Evolutionary conservation across 2,888 invertebrate genomes (phyloP).

Genomic region (Ophion ventricosus): DNA sequence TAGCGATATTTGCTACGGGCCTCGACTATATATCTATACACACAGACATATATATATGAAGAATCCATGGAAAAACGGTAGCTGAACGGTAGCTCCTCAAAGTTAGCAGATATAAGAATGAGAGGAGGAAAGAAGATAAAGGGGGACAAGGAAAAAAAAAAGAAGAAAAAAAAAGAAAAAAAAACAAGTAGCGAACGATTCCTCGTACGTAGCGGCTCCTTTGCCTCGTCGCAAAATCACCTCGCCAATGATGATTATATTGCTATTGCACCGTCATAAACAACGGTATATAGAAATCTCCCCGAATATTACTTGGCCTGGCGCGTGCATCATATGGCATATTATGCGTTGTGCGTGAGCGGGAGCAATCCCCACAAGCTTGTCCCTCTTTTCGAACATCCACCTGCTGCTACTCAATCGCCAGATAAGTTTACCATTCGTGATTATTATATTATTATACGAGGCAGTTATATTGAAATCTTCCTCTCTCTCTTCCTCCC

Average conservation of each 20-base stretch:
- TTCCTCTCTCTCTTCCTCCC: neutral
- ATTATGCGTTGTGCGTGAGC: slow-evolving; percentile 52
- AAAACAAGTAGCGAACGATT: slow-evolving; percentile 6
- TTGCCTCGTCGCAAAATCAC: slow-evolving; percentile 42
- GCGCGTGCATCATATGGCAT: slow-evolving; percentile 40
- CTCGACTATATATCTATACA: neutral
- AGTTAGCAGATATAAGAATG: slow-evolving; percentile 36
- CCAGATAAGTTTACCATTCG: slow-evolving; percentile 30
- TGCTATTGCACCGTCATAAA: slow-evolving; percentile 57
- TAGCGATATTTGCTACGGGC: slow-evolving; percentile 4
- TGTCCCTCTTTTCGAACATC: slow-evolving; percentile 20
- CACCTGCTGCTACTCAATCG: slow-evolving; percentile 47
- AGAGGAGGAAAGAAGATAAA: neutral
- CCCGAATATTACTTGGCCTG: neutral
- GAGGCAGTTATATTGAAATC: slow-evolving; percentile 41
- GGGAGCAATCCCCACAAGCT: slow-evolving; percentile 47
- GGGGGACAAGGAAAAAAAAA: neutral
- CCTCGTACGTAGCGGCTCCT: slow-evolving; percentile 44
- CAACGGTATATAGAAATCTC: slow-evolving; percentile 55
- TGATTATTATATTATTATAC: slow-evolving; percentile 57
- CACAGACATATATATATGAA: neutral
- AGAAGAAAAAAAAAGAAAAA: neutral
- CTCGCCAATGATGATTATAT: slow-evolving; percentile 51
- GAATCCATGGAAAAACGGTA: slow-evolving; percentile 39
- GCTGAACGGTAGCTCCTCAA: slow-evolving; percentile 43